Conservation (phyloP, 2,797 vertebrate genomes). For the Gouania willdenowi region DNA sequence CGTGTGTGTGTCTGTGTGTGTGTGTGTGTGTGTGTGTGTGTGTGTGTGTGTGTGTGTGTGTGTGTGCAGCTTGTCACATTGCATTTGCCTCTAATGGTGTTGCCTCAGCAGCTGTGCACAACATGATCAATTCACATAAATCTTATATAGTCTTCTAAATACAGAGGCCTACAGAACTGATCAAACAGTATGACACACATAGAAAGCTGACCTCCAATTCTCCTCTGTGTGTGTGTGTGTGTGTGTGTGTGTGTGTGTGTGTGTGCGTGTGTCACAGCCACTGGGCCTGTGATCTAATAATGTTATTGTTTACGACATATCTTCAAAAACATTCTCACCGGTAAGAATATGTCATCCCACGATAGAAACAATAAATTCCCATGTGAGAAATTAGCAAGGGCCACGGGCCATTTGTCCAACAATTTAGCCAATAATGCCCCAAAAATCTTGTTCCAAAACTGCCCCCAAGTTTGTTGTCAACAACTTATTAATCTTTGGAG, state of each 20-base stretch:
- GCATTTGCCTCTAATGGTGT: constrained; percentile 52
- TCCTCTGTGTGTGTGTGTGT: no score
- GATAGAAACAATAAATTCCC: no score
- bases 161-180: constrained; percentile 41
- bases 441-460: no score
- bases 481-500: no score
- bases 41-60: constrained; percentile 34
- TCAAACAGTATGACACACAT: constrained; percentile 48
- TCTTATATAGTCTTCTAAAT: constrained; percentile 18
- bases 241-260: no score
- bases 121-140: constrained; percentile 47
- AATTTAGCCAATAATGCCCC: no score
- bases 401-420: no score
- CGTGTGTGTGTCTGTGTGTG: constrained; percentile 34
- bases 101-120: constrained; percentile 22
- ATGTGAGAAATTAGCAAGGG: no score
- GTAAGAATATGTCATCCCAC: no score
- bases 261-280: constrained; percentile 34
- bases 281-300: constrained; percentile 17
- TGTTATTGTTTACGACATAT: no score
- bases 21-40: constrained; percentile 36
- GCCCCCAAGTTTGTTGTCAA: no score
- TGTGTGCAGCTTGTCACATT: constrained; percentile 65
- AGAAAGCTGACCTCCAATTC: constrained; percentile 38
- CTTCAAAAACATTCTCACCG: no score